A percentile compares a stretch with the other conserved stretches of the same genome.
These are phyloP conservation scores for Sorex fumeus DNA, from an alignment of 2,113 vertebrate species.

Conservation along the genomic window DNA sequence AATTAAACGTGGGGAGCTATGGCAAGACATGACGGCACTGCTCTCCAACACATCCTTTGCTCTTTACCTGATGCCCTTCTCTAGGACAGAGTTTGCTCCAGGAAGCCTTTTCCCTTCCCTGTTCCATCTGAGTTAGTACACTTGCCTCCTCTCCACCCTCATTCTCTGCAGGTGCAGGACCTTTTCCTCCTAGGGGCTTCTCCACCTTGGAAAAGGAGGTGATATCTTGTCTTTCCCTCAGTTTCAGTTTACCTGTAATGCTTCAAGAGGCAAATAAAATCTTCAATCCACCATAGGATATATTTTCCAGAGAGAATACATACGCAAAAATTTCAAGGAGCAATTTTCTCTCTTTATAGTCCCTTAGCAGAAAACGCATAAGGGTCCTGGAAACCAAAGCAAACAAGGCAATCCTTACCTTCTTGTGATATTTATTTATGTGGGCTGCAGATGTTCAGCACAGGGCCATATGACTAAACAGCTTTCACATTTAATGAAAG, in stretches of 20 bases:
- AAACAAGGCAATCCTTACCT: neutral
- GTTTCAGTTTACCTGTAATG: neutral
- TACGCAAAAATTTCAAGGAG: neutral
- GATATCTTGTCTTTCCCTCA: neutral
- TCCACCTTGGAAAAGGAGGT: neutral
- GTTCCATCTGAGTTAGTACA: neutral
- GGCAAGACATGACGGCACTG: no score
- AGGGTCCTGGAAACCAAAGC: conserved; percentile 16
- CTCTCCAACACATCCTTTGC: neutral
- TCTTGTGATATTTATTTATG: conserved; percentile 44
- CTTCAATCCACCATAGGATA: neutral
- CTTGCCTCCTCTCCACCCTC: neutral
- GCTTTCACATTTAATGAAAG: conserved; percentile 65
- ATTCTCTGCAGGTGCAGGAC: neutral
- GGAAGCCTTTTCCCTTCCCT: neutral
- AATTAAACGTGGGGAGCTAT: neutral
- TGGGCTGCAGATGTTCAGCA: conserved; percentile 49
- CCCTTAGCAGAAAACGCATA: neutral
- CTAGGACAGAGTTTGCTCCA: neutral
- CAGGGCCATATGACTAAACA: conserved; percentile 49
- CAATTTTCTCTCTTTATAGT: neutral
- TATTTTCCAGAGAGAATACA: neutral
- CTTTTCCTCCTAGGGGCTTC: neutral
- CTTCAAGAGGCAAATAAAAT: neutral
- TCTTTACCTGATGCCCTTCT: neutral